Conservation (phyloP, 2,113 vertebrate species). For the Rhodinocichla rosea region DNA sequence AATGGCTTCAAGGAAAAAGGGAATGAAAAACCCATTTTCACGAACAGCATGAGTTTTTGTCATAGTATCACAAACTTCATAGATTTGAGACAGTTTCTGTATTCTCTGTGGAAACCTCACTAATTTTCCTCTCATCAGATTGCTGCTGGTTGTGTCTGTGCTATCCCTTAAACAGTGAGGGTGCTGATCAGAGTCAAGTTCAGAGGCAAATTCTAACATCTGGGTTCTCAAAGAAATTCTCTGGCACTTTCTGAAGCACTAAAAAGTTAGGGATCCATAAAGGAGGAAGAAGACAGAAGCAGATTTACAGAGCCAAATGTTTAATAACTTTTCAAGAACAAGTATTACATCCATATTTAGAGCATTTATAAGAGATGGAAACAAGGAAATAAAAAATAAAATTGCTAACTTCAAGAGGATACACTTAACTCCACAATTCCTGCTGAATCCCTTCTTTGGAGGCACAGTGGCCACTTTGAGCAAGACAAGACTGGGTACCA, state of each 20-base stretch:
- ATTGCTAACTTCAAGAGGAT: conserved; percentile 19
- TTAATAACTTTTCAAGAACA: conserved; percentile 70
- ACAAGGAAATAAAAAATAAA: conserved; percentile 31
- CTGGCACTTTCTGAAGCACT: not conserved
- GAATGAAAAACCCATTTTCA: not conserved
- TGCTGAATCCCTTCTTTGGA: not conserved
- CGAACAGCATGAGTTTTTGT: not conserved
- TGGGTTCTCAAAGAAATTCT: not conserved
- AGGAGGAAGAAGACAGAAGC: not conserved
- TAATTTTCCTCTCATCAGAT: not conserved
- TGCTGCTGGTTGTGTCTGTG: not conserved
- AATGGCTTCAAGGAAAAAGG: not conserved
- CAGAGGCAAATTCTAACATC: not conserved
- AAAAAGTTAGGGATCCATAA: not conserved
- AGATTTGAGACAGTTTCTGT: not conserved
- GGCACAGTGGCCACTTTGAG: not conserved
- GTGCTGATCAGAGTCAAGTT: not conserved
- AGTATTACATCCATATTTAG: conserved; percentile 55
- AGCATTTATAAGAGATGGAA: conserved; percentile 57
- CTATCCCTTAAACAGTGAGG: not conserved
- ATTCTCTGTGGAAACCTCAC: not conserved
- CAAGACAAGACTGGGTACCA: not conserved
- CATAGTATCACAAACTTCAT: not conserved
- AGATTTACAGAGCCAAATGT: conserved; percentile 66
- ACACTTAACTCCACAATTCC: conserved; percentile 20